These are phyloP conservation scores for Pantelozetes paolii DNA, from an alignment of 2,888 invertebrate species.

Conservation along the genomic window DNA sequence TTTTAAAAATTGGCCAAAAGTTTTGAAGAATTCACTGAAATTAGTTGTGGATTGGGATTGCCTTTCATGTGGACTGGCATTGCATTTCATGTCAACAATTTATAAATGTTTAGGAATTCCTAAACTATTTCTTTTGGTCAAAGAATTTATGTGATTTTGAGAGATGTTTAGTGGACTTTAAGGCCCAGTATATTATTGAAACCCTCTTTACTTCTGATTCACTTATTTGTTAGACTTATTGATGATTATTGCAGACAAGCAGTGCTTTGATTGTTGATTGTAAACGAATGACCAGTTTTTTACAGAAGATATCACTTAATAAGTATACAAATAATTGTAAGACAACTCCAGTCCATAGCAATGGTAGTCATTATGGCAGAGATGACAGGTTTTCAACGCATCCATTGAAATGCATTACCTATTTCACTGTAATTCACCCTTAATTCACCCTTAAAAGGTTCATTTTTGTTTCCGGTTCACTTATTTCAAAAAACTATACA, in stretches of 20 bases:
- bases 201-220: neutral
- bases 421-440: too few species aligned
- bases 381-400: neutral
- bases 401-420: neutral
- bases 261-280: slow-evolving; percentile 8
- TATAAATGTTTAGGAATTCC: too few species aligned
- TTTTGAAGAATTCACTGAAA: too few species aligned
- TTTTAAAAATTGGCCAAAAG: too few species aligned
- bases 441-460: neutral
- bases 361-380: neutral
- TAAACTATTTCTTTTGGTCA: too few species aligned
- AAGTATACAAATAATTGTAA: neutral
- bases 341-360: neutral
- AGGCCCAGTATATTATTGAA: too few species aligned
- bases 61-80: too few species aligned
- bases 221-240: neutral
- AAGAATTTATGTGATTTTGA: too few species aligned
- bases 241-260: neutral
- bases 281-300: neutral
- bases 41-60: too few species aligned
- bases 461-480: neutral
- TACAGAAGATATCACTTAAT: neutral
- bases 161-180: too few species aligned
- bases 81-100: too few species aligned
- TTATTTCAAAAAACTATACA: neutral